These are phyloP conservation scores for Mirounga angustirostris DNA, from an alignment of 2,113 vertebrate genomes.

Conservation along the genomic window DNA sequence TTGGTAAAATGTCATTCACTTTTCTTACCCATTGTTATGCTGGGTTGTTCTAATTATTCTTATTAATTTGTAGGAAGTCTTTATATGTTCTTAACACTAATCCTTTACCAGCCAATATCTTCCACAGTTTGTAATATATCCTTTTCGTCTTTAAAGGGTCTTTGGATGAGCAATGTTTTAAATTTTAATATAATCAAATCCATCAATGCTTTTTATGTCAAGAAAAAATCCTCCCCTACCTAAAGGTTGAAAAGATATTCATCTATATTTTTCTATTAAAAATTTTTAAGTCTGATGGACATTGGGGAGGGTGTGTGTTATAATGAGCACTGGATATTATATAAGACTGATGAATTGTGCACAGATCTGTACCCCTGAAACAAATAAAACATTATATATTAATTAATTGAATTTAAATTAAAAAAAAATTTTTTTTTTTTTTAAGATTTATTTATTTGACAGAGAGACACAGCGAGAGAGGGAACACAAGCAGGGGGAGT, in stretches of 20 bases:
- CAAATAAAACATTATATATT: no score
- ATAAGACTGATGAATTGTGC: no score
- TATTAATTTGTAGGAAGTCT: not conserved
- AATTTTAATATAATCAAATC: not conserved
- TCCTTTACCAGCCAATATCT: not conserved
- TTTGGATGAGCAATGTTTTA: not conserved
- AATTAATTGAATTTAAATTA: no score
- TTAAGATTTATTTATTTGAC: no score
- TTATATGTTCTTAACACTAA: not conserved
- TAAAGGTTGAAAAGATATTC: not conserved
- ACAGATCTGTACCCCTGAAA: no score
- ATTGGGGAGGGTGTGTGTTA: no score
- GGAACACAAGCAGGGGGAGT: no score
- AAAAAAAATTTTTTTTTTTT: no score
- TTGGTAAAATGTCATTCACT: not conserved
- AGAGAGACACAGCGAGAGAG: no score
- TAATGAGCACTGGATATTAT: no score
- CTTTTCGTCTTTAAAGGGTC: not conserved
- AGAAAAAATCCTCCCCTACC: not conserved
- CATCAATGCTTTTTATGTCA: not conserved
- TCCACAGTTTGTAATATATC: not conserved
- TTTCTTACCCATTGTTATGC: not conserved
- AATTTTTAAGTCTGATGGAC: not conserved
- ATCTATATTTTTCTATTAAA: not conserved
- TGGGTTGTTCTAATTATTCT: not conserved